Conservation (phyloP, 1,140 invertebrate species). For the Pseudachorutes palmiensis region DNA sequence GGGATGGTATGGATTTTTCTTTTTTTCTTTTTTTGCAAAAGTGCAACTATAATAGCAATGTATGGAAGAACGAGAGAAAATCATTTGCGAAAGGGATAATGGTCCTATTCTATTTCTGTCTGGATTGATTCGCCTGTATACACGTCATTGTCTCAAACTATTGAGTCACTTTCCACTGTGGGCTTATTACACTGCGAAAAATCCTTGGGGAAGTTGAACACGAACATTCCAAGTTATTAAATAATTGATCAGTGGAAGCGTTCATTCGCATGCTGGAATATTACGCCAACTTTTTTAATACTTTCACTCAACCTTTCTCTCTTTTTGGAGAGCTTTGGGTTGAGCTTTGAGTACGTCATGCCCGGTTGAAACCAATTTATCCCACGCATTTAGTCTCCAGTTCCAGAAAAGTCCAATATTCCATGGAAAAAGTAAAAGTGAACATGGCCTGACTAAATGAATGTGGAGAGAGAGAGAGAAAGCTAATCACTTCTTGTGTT, state of each 20-base stretch:
- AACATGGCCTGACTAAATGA: not conserved
- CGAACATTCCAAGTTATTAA: slow-evolving; percentile 9
- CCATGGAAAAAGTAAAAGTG: not conserved
- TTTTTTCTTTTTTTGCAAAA: too few species aligned
- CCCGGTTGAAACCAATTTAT: not conserved
- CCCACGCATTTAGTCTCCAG: not conserved
- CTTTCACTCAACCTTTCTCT: slow-evolving; percentile 4
- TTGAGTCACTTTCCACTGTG: not conserved
- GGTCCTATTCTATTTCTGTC: not conserved
- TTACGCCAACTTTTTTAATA: not conserved
- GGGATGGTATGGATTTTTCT: too few species aligned
- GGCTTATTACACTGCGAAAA: not conserved
- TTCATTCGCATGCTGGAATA: not conserved
- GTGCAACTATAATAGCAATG: too few species aligned
- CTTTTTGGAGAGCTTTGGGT: not conserved
- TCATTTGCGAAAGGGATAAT: too few species aligned
- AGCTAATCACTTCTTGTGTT: not conserved
- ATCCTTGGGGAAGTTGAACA: not conserved
- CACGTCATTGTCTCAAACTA: not conserved
- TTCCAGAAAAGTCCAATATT: too few species aligned
- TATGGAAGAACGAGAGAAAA: too few species aligned
- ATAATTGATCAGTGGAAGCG: slow-evolving; percentile 6
- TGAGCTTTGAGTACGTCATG: too few species aligned
- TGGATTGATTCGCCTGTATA: not conserved
- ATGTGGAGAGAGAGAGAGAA: too few species aligned